Evolutionary conservation across 1,140 invertebrate species (phyloP).

Genomic region (Brachionus koreanus): DNA sequence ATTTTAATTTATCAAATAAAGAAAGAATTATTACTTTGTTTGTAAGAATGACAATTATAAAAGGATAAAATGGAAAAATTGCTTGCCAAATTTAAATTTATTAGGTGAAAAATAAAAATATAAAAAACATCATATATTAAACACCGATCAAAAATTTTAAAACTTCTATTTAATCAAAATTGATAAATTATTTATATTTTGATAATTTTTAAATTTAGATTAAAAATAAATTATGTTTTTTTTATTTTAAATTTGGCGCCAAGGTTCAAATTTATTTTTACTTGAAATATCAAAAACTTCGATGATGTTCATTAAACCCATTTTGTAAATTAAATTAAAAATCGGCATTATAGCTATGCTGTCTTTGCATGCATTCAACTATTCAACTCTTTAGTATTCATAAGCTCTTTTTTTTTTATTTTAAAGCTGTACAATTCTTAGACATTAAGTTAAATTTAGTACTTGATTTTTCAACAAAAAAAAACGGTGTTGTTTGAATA

Average conservation of each 20-base stretch:
- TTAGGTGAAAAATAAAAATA: too few species aligned
- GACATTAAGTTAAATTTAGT: background rate
- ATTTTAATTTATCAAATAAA: too few species aligned
- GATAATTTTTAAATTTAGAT: too few species aligned
- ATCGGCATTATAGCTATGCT: background rate
- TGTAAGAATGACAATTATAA: too few species aligned
- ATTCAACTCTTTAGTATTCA: background rate
- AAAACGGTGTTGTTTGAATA: background rate
- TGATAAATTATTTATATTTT: too few species aligned
- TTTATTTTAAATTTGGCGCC: background rate
- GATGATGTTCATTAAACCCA: background rate
- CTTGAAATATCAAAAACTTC: conserved; percentile 1
- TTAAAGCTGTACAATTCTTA: background rate
- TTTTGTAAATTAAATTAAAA: background rate
- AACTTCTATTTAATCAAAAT: too few species aligned
- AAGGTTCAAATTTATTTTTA: background rate
- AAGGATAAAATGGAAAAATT: too few species aligned
- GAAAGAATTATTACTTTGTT: too few species aligned
- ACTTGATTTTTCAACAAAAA: background rate
- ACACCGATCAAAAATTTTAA: too few species aligned
- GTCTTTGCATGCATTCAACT: background rate
- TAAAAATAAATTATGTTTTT: too few species aligned
- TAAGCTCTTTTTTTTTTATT: background rate
- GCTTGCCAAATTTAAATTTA: too few species aligned
- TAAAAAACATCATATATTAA: too few species aligned